Evolutionary conservation across 2,113 vertebrate species (phyloP).

Genomic region (Carettochelys insculpta): DNA sequence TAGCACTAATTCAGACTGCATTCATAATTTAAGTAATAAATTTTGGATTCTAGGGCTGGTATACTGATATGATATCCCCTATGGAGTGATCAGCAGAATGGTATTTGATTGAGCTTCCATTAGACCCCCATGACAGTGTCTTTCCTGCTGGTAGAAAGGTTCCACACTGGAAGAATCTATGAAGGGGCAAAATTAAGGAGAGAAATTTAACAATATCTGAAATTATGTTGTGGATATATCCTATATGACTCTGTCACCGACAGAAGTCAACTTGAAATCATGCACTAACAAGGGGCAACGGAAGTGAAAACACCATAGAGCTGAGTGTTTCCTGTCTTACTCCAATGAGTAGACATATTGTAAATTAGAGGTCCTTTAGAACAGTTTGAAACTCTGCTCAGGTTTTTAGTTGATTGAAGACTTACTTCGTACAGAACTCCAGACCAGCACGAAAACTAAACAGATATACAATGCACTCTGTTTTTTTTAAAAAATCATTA

Average conservation of each 20-base stretch:
- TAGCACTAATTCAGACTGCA: background rate
- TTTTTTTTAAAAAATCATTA: conserved; percentile 6
- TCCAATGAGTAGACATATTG: conserved; percentile 1
- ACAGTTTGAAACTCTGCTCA: conserved; percentile 23
- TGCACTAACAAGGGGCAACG: background rate
- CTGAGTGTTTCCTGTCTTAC: background rate
- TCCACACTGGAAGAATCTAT: background rate
- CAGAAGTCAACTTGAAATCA: background rate
- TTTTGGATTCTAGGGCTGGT: background rate
- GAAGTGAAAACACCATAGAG: background rate
- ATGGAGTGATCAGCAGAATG: background rate
- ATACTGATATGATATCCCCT: background rate
- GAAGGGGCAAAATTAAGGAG: background rate
- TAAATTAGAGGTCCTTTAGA: conserved; percentile 8
- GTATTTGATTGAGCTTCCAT: background rate
- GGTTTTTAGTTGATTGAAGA: conserved; percentile 20
- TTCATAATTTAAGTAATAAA: background rate
- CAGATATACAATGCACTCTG: background rate
- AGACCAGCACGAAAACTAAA: conserved; percentile 24
- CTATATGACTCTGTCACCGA: background rate
- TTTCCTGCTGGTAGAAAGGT: background rate
- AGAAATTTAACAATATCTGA: background rate
- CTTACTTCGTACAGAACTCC: background rate
- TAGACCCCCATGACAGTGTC: background rate
- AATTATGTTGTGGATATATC: background rate